Base-by-base conservation (phyloP, 2,113 vertebrate species). In the Pipa parva region DNA sequence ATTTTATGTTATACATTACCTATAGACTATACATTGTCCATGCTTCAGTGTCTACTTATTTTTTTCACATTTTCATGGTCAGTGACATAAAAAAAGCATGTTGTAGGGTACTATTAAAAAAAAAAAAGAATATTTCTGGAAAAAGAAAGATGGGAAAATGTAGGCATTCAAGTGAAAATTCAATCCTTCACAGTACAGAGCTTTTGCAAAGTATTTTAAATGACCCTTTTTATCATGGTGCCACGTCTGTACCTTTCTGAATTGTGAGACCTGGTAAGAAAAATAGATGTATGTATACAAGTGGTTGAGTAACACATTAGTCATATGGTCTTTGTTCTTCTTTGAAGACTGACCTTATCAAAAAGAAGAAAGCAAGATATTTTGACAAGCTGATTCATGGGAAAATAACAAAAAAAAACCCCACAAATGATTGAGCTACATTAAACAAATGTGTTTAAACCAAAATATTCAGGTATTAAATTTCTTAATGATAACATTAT, bases 121-220 rank as follows among this genome's bases (percentile, higher is more conserved):
- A 75, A n/a, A 39, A 42, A 42, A 42, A 15, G 18, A 86, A 75
- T 83, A 75, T 74, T 87, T 81, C 77, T 81, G 66, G 73, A 81
- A 83, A 78, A 74, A 84, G 80, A 86, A 82, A 73, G 67, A 82
- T 72, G 73, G 81, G 78, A 87, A 89, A 86, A 88, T 85, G 78
- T 84, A 90, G 76, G 79, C 84, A 86, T 89, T 92, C 81, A 83
- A 84, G 80, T 87, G 88, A 87, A 89, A 93, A 90, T 87, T 83
- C 84, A 87, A 82, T 90, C 85, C 83, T 89, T 91, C 87, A 90
- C 85, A 87, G 84, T 83, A 84, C 81, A 85, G 78, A 87, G 83
- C 79, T 71, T 81, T 80, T 83, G 81, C 12, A 61, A 89, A 91
- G 85, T 86, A 81, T 88, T 86, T 84, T 86, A 86, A 92, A 92